A percentile compares a stretch with the other conserved stretches of the same genome.
phyloP scores from a whole-genome alignment of 2,888 invertebrate species.

The Arenicola marina region DNA sequence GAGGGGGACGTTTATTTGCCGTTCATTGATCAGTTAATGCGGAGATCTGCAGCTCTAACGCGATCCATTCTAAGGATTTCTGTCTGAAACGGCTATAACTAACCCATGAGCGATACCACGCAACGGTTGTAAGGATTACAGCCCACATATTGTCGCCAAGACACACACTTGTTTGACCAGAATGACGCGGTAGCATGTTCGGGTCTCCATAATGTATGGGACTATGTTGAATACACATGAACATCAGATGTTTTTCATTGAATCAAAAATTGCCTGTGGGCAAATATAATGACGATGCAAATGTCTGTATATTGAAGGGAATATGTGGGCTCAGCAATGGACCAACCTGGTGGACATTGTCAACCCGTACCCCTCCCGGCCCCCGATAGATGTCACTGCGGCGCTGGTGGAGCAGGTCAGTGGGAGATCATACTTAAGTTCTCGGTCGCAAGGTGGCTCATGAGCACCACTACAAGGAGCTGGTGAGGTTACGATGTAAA shows the following conservation, averaged over 20 bases:
- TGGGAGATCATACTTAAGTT: too few relatives aligned
- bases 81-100: background rate
- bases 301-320: slow-evolving; percentile 5
- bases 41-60: background rate
- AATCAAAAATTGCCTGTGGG: background rate
- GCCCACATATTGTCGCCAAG: background rate
- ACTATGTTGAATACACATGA: background rate
- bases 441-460: too few relatives aligned
- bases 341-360: slow-evolving; percentile 43
- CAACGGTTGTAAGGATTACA: background rate
- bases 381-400: slow-evolving; percentile 75
- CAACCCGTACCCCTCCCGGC: slow-evolving; percentile 71
- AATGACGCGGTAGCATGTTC: too few relatives aligned
- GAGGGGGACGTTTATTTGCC: too few relatives aligned
- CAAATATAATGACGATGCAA: background rate
- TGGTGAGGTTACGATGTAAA: too few relatives aligned
- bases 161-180: background rate
- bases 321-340: slow-evolving; percentile 61
- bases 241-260: background rate
- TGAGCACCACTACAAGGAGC: too few relatives aligned
- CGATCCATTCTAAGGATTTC: background rate
- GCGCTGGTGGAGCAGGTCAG: slow-evolving; percentile 68
- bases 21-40: background rate
- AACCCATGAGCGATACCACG: too few relatives aligned
- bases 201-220: too few relatives aligned